A percentile compares a stretch with the other conserved stretches of the same genome.
Conservation (phyloP, 2,888 invertebrate genomes). For the Melanostoma mellinum region DNA sequence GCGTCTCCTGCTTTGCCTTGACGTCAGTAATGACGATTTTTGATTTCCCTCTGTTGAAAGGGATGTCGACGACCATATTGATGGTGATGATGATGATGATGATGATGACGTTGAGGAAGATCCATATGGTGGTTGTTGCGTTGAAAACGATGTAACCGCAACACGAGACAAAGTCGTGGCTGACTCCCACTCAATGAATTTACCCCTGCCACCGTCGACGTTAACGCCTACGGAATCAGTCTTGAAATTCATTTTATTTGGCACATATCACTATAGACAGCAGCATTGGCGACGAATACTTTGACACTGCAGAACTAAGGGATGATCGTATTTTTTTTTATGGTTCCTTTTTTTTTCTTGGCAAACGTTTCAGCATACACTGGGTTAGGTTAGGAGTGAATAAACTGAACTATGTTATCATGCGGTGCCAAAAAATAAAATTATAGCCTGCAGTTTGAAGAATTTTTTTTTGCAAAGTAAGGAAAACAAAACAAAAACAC, state of each 20-base stretch:
- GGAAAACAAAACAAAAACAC: constrained; percentile 12
- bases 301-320: constrained; percentile 33
- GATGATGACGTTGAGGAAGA: neutral
- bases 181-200: constrained; percentile 64
- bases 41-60: constrained; percentile 31
- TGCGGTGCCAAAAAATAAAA: constrained; percentile 22
- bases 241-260: constrained; percentile 54
- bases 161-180: constrained; percentile 63
- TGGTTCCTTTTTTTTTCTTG: constrained; percentile 21
- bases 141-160: constrained; percentile 64
- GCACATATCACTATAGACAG: constrained; percentile 1
- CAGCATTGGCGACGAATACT: neutral
- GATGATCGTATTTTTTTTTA: constrained; percentile 28
- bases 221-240: constrained; percentile 43
- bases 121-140: neutral
- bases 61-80: constrained; percentile 34
- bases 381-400: constrained; percentile 30
- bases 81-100: constrained; percentile 38
- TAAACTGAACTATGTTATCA: constrained; percentile 24
- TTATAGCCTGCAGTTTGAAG: constrained; percentile 17
- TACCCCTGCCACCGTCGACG: constrained; percentile 8
- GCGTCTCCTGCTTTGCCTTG: constrained; percentile 53
- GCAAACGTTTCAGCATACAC: constrained; percentile 46
- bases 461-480: neutral
- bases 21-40: constrained; percentile 37